Evolutionary conservation across 2,888 invertebrate genomes (phyloP).

Genomic region (Dioctria rufipes): DNA sequence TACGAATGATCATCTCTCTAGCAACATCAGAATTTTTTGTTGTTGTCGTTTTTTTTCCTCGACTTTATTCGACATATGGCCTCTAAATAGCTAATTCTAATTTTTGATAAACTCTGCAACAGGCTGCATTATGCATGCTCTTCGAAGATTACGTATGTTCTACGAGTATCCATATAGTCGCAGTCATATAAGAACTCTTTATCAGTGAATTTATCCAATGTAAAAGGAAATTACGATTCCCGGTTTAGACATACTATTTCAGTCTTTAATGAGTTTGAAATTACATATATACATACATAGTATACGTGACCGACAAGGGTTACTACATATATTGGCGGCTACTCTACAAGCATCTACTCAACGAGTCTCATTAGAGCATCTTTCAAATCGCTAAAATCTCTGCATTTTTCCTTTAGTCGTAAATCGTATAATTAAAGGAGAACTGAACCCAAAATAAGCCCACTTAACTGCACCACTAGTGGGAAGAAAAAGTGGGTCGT

Average conservation of each 20-base stretch:
- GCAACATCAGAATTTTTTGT: neutral
- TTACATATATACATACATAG: too few relatives aligned
- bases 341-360: too few relatives aligned
- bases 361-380: constrained; percentile 12
- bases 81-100: constrained; percentile 34
- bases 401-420: neutral
- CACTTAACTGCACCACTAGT: constrained; percentile 13
- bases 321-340: too few relatives aligned
- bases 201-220: constrained; percentile 7
- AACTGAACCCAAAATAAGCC: constrained; percentile 1
- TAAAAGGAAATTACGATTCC: neutral
- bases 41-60: neutral
- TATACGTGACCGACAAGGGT: too few relatives aligned
- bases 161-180: neutral
- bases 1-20: neutral
- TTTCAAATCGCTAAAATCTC: neutral
- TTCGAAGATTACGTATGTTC: neutral
- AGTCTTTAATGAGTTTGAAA: neutral
- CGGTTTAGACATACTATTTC: constrained; percentile 8
- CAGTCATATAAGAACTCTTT: neutral
- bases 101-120: constrained; percentile 9
- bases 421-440: neutral
- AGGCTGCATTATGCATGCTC: constrained; percentile 11
- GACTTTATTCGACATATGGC: constrained; percentile 17
- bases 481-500: too few relatives aligned